phyloP scores from a whole-genome alignment of 2,888 invertebrate genomes.

The Conus canariensis region DNA sequence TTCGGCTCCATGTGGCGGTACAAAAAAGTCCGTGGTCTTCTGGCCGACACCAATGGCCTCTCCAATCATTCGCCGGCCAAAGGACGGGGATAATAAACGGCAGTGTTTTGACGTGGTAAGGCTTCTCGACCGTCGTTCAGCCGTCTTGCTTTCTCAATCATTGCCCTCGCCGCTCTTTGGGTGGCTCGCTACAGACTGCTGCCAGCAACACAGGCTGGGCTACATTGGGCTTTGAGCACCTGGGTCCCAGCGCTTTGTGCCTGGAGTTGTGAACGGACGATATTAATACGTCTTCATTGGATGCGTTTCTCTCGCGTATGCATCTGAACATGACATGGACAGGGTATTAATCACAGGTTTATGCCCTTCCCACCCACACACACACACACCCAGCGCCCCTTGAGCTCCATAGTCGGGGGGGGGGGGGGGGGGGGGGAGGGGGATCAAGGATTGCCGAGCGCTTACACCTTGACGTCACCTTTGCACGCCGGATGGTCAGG shows the following conservation, averaged over 20 bases:
- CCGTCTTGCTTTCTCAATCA: neutral
- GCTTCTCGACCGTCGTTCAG: neutral
- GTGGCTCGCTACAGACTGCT: neutral
- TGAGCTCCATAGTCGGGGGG: too few species aligned
- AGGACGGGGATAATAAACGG: constrained; percentile 28
- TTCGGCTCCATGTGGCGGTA: neutral
- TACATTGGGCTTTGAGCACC: neutral
- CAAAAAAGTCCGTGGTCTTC: constrained; percentile 27
- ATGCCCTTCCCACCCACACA: neutral
- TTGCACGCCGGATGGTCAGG: neutral
- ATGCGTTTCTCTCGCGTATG: neutral
- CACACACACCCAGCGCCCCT: neutral
- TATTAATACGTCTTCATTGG: neutral
- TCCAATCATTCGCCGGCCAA: constrained; percentile 30
- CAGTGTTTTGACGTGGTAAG: constrained; percentile 12
- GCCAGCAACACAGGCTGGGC: neutral
- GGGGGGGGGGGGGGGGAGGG: too few species aligned
- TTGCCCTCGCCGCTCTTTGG: neutral
- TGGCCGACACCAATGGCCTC: constrained; percentile 2
- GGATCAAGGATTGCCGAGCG: neutral
- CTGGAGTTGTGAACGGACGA: neutral
- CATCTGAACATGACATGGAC: constrained; percentile 5
- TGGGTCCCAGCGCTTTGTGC: neutral
- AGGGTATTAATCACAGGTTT: neutral
- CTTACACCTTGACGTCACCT: neutral